A percentile compares a stretch with the other conserved stretches of the same genome.
These are phyloP conservation scores for Notothenia rossii DNA, from an alignment of 2,113 vertebrate species.

Conservation along the genomic window DNA sequence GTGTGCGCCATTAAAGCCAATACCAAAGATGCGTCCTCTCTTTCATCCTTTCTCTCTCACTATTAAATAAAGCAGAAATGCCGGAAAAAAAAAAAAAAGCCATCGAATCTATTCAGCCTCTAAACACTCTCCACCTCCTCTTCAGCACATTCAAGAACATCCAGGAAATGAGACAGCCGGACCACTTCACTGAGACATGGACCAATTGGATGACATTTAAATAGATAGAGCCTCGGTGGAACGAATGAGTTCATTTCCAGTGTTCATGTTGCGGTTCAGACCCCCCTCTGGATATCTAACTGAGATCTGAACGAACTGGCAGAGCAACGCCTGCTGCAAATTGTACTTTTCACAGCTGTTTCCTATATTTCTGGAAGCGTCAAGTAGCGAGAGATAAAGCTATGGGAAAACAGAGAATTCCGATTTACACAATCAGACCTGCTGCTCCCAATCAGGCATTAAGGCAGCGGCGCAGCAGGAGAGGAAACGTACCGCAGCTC, in stretches of 20 bases:
- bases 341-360: conserved; percentile 58
- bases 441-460: conserved; percentile 74
- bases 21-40: too few relatives aligned
- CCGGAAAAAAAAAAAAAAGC: accelerated
- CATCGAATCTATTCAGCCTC: background rate
- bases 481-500: conserved; percentile 6
- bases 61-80: too few relatives aligned
- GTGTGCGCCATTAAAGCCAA: too few relatives aligned
- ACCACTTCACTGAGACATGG: conserved; percentile 41
- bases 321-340: conserved; percentile 53
- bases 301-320: conserved; percentile 43
- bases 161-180: conserved; percentile 32
- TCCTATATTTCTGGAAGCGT: conserved; percentile 14
- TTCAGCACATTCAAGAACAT: conserved; percentile 6
- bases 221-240: conserved; percentile 45
- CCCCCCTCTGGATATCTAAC: conserved; percentile 54
- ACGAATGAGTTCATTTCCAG: conserved; percentile 55
- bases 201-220: conserved; percentile 61
- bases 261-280: conserved; percentile 32
- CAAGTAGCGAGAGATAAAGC: conserved; percentile 38
- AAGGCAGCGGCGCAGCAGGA: conserved; percentile 45
- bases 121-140: background rate
- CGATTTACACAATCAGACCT: conserved; percentile 58
- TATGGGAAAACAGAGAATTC: conserved; percentile 47
- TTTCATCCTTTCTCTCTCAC: too few relatives aligned